phyloP scores from a whole-genome alignment of 2,888 invertebrate species.

The Drosophila paranaensis region DNA sequence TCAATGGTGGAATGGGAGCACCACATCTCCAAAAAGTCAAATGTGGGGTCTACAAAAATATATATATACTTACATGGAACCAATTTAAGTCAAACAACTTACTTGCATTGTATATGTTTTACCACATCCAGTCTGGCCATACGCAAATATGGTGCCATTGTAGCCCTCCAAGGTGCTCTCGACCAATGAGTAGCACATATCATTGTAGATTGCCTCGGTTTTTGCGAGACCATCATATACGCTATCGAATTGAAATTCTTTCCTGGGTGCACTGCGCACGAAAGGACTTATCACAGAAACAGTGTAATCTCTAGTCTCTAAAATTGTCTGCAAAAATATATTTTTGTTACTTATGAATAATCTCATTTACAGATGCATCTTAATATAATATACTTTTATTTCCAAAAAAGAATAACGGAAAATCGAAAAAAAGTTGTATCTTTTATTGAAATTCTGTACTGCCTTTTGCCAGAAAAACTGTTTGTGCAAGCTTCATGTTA shows the following conservation, averaged over 20 bases:
- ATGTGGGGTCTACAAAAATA: no score
- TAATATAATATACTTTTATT: no score
- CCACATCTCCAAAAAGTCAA: no score
- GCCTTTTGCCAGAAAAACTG: no score
- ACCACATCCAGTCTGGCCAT: slow-evolving; percentile 96
- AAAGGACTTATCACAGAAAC: slow-evolving; percentile 88
- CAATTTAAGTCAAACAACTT: neutral
- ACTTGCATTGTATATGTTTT: slow-evolving; percentile 97
- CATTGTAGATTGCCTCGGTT: slow-evolving; percentile 95
- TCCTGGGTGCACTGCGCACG: slow-evolving; percentile 87
- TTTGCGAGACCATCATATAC: slow-evolving; percentile 91
- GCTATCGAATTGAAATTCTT: slow-evolving; percentile 93
- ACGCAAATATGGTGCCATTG: slow-evolving; percentile 96
- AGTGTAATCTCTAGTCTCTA: slow-evolving; percentile 88
- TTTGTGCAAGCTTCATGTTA: no score
- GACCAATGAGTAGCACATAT: slow-evolving; percentile 92
- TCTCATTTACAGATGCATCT: no score
- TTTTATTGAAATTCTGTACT: no score
- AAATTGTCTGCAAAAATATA: slow-evolving; percentile 86
- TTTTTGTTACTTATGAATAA: neutral
- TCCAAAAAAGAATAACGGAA: no score
- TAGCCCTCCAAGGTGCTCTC: slow-evolving; percentile 96
- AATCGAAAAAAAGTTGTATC: no score
- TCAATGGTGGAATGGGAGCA: no score
- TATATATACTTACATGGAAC: no score